These are phyloP conservation scores for Microcebus murinus DNA, from an alignment of 2,113 vertebrate genomes.

Conservation along the genomic window DNA sequence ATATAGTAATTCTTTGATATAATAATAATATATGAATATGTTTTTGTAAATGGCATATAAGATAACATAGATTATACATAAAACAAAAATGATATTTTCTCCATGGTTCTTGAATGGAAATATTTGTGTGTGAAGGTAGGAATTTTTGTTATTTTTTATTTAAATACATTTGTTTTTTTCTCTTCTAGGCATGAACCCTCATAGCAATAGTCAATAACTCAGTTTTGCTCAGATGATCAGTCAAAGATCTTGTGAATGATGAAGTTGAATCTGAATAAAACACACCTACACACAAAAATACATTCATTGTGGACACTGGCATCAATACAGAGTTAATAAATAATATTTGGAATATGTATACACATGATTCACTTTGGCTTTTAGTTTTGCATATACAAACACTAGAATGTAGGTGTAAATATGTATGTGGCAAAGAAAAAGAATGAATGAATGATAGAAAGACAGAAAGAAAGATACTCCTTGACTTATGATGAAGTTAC, in stretches of 20 bases:
- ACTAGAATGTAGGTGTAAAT: background rate
- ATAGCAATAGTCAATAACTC: background rate
- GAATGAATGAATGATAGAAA: too few relatives aligned
- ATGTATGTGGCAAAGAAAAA: background rate
- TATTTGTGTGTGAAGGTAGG: background rate
- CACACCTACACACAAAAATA: background rate
- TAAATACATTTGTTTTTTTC: background rate
- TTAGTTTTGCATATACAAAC: background rate
- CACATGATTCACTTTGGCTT: background rate
- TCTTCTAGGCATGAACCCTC: fast-evolving
- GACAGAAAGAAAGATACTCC: background rate
- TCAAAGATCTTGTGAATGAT: background rate
- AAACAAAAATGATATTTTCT: background rate
- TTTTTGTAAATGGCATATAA: background rate
- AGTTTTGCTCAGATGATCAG: background rate
- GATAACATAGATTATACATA: background rate
- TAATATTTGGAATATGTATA: background rate
- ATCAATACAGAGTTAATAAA: background rate
- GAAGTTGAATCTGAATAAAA: background rate
- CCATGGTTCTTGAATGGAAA: background rate
- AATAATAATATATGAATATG: background rate
- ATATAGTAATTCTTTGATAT: background rate
- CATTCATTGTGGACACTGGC: background rate
- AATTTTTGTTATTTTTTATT: background rate
- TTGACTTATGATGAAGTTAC: background rate